Conservation (phyloP, 2,797 vertebrate genomes). For the Eurystomus glaucurus region DNA sequence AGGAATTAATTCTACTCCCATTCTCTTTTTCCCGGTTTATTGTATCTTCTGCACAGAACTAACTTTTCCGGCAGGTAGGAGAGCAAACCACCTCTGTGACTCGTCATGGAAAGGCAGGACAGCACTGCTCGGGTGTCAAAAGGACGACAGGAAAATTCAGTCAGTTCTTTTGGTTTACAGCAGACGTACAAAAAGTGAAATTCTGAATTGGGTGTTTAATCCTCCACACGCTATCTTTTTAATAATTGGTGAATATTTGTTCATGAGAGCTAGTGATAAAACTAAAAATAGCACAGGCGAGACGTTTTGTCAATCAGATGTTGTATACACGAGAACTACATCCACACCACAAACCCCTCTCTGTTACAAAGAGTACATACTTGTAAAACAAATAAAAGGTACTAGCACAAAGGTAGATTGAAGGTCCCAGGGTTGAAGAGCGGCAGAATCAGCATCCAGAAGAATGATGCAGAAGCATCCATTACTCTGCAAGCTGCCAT, state of each 20-base stretch:
- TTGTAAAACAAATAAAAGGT: background rate
- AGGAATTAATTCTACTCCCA: background rate
- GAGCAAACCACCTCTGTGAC: background rate
- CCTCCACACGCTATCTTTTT: background rate
- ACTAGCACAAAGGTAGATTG: background rate
- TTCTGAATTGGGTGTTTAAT: background rate
- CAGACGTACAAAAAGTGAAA: background rate
- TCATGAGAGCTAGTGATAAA: background rate
- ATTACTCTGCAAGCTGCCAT: background rate
- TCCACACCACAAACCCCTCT: background rate
- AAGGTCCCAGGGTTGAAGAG: background rate
- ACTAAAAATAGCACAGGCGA: background rate
- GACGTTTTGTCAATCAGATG: background rate
- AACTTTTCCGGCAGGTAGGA: background rate
- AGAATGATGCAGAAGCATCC: background rate
- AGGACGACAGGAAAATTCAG: background rate
- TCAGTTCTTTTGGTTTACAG: background rate
- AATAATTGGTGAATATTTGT: background rate
- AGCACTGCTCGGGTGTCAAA: background rate
- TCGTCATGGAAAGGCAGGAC: background rate
- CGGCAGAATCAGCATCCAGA: background rate
- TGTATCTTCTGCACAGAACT: background rate
- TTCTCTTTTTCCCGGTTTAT: background rate
- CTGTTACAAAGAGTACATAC: accelerated
- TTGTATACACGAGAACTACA: accelerated